Evolutionary conservation across 2,888 invertebrate genomes (phyloP).

Genomic region (Agrochola circellaris): DNA sequence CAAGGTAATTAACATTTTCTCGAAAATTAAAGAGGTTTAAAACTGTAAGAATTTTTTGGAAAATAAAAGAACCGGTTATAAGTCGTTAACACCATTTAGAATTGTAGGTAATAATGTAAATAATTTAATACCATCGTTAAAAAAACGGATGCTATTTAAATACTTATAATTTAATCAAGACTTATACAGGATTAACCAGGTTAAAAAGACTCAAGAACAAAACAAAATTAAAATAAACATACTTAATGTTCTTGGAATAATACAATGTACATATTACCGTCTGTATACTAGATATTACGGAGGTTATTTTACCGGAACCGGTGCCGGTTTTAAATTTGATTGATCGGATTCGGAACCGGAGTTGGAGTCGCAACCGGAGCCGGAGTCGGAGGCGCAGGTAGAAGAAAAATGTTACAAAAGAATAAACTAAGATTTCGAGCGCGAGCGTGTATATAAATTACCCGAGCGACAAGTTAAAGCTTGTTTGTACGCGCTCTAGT

Average conservation of each 20-base stretch:
- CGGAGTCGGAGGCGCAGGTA: too few species aligned
- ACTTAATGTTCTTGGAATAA: neutral
- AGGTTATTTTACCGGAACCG: too few species aligned
- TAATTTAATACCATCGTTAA: neutral
- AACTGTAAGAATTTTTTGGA: neutral
- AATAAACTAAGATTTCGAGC: too few species aligned
- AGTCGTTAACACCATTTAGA: neutral
- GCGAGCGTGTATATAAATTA: too few species aligned
- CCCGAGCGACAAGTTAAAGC: too few species aligned
- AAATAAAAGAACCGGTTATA: neutral
- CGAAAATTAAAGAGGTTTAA: neutral
- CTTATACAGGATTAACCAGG: too few species aligned
- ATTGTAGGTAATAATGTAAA: neutral
- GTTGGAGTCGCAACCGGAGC: too few species aligned
- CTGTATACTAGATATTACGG: neutral
- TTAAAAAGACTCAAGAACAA: neutral
- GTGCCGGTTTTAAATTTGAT: too few species aligned
- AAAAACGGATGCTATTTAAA: neutral
- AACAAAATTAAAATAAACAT: neutral
- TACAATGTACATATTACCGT: neutral
- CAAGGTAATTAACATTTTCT: neutral
- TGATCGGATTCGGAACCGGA: too few species aligned
- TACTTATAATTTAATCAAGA: neutral
- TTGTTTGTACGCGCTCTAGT: too few species aligned
- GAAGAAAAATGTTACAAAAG: too few species aligned